Conservation (phyloP, 2,888 invertebrate genomes). For the Drosophila crucigera region DNA sequence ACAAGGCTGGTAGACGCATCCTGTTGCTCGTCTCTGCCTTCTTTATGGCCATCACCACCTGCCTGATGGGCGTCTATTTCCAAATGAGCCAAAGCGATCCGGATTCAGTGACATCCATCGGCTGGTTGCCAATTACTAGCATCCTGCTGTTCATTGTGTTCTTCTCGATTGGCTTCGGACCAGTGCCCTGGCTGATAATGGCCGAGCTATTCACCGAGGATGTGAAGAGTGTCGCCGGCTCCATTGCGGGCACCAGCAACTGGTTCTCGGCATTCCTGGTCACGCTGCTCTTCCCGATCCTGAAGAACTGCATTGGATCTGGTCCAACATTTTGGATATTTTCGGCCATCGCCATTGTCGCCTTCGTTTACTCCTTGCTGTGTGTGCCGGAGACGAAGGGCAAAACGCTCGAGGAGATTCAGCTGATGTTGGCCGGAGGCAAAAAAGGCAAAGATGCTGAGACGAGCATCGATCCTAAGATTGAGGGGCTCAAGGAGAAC, state of each 20-base stretch:
- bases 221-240: slow-evolving; percentile 90
- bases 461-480: slow-evolving; percentile 4
- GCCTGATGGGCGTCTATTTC: slow-evolving; percentile 90
- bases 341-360: slow-evolving; percentile 88
- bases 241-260: slow-evolving; percentile 91
- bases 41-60: slow-evolving; percentile 89
- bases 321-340: slow-evolving; percentile 92
- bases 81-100: slow-evolving; percentile 74
- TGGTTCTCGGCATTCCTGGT: slow-evolving; percentile 92
- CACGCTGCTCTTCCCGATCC: slow-evolving; percentile 89
- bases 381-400: slow-evolving; percentile 87
- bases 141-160: slow-evolving; percentile 91
- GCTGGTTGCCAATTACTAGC: slow-evolving; percentile 90
- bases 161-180: slow-evolving; percentile 93
- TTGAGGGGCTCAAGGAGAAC: neutral
- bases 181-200: slow-evolving; percentile 90
- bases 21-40: slow-evolving; percentile 90
- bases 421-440: slow-evolving; percentile 58
- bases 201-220: slow-evolving; percentile 92
- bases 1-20: slow-evolving; percentile 91
- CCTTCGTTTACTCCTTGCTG: slow-evolving; percentile 88
- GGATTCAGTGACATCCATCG: slow-evolving; percentile 86
- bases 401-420: slow-evolving; percentile 79
- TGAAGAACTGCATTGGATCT: slow-evolving; percentile 87
- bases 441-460: slow-evolving; percentile 21